These are phyloP conservation scores for Stictonetta naevosa DNA, from an alignment of 2,113 vertebrate species.

Conservation along the genomic window DNA sequence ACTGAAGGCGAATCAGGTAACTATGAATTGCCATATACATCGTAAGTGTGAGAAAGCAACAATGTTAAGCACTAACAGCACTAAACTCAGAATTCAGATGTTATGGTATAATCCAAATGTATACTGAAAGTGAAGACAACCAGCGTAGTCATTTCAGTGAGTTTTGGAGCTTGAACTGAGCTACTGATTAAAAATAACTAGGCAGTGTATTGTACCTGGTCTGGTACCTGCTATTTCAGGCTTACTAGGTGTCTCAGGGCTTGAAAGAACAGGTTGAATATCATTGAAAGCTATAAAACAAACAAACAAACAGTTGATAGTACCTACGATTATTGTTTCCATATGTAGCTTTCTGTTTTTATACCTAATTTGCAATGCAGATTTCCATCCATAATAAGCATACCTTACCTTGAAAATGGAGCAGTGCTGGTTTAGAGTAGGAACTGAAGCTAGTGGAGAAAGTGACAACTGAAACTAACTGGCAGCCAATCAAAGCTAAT, in stretches of 20 bases:
- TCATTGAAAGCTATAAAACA: constrained; percentile 55
- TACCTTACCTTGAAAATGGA: neutral
- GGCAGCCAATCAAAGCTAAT: neutral
- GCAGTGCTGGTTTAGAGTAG: neutral
- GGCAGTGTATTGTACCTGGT: constrained; percentile 66
- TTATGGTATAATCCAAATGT: neutral
- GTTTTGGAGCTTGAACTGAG: neutral
- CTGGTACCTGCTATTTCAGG: constrained; percentile 54
- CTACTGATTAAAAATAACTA: neutral
- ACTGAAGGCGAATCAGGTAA: neutral
- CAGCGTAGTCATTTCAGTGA: neutral
- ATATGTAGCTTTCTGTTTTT: neutral
- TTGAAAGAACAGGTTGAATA: constrained; percentile 63
- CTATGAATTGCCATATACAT: neutral
- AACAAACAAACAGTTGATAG: neutral
- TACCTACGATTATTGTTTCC: constrained; percentile 4
- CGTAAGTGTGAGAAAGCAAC: neutral
- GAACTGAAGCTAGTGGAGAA: neutral
- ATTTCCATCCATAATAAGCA: neutral
- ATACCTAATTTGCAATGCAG: neutral
- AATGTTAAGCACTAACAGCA: neutral
- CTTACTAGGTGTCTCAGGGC: constrained; percentile 58
- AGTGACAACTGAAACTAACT: neutral
- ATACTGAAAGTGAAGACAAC: neutral
- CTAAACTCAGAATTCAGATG: neutral